Base-by-base conservation (phyloP, 2,113 vertebrate genomes). In the Cyprinodon variegatus region DNA sequence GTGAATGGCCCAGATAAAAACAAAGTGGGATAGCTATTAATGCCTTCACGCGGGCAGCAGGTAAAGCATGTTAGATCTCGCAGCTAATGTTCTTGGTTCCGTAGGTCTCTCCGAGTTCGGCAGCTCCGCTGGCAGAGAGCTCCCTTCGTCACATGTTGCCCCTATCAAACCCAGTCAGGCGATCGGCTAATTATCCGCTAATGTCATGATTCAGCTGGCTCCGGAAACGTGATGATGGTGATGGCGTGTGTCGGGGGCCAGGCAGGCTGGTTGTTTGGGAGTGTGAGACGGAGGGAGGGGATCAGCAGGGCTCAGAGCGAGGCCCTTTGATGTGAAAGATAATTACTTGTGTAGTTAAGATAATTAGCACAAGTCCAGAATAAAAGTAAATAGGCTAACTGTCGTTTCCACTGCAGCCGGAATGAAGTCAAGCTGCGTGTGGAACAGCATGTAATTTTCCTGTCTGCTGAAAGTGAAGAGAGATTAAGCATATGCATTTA, bases 291-390 rank as follows among this genome's bases (percentile, higher is more conserved):
- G 59, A 29, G 70, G 40, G 50, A 38, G 68, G 74, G 61, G 74
- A 22, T 57, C 77, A 78, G 91, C 83, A 64, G 88, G 85, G 75
- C 91, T 93, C 91, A 90, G 93, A 89, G 86, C 78, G 61, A 82
- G 86, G 90, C 84, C 77, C 93, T 95, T 96, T 96, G 95, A 96
- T 94, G 92, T 92, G 91, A 29, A 61, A 81, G 86, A 92, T 96
- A 95, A 96, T 96, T 95, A 95, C 90, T 90, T 93, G 86, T 89
- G 89, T 89, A 83, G 90, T 90, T 86, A 86, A 89, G 88, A 89
- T 93, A 93, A 93, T 93, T 91, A 93, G 93, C 74, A 80, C 78
- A 86, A 91, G 90, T 91, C 89, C 86, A 83, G 87, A 82, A 82
- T 89, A 83, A 89, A 92, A 91, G 89, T 83, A 91, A 92, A 90